Base-by-base conservation (phyloP, 1,140 invertebrate species). In the Eubasilissa regina region DNA sequence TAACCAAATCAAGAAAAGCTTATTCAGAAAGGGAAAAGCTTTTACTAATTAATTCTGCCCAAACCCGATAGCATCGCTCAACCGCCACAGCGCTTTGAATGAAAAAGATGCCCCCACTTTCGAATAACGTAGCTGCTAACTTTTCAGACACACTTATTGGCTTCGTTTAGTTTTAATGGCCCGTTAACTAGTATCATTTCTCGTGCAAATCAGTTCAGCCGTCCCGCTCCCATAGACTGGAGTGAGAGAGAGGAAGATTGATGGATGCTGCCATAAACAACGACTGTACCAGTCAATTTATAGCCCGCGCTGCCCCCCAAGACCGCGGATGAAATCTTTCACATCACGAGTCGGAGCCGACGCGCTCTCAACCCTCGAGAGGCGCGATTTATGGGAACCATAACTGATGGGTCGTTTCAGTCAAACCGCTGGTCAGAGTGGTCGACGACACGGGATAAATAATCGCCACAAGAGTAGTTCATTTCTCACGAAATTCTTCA, bases 111-210 rank as follows among this genome's bases (percentile, higher is more conserved):
- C 55, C 55, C 17, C 17, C 11, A 15, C 21, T 19, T 58, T 19
- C 53, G n/a, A 55, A 15, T 55, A 15, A 55, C 19, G 53, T 55
- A 15, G 17, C 55, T 19, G 17, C 55, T 58, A 19, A 21, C 17
- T 1, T 58, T 17, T 10, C 55, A 47, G n/a, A 44, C 64, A 47
- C 44, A 68, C 64, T 70, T 70, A 70, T 70, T 70, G 47, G 66
- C 66, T 48, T 48, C 66, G 66, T 70, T 70, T 70, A 70, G 66
- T 70, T 21, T 70, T 70, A 48, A 70, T 70, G 66, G 66, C 15
- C 12, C 45, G 66, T 48, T 70, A 51, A 70, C 45, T 48, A 70
- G 17, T 47, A 68, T 68, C 43, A 25, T 48, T 70, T 35, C 66
- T 48, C 45, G n/a, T 9, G 66, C 66, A 70, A 70, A 70, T 70